A percentile compares a stretch with the other conserved stretches of the same genome.
Conservation (phyloP, 1,140 invertebrate genomes). For the Drosophila fuyamai region DNA sequence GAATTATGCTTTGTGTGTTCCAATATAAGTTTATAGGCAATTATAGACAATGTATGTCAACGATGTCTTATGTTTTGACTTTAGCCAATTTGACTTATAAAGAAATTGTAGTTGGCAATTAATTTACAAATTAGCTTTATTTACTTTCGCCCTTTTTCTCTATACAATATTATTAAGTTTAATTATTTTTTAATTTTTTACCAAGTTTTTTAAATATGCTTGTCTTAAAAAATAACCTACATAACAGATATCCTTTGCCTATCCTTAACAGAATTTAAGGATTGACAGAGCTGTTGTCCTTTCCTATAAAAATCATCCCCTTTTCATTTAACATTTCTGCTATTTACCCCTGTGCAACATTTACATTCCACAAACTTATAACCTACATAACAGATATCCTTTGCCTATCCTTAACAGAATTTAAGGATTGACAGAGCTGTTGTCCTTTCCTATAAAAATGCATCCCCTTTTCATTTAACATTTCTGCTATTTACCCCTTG, state of each 20-base stretch:
- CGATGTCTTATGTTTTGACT: neutral
- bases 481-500: neutral
- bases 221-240: no score
- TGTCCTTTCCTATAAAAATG: conserved; percentile 19
- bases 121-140: no score
- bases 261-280: neutral
- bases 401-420: neutral
- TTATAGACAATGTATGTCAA: no score
- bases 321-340: conserved; percentile 4
- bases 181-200: no score
- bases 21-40: neutral
- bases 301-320: conserved; percentile 29
- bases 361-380: conserved; percentile 8
- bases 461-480: conserved; percentile 14
- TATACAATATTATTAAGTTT: no score
- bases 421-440: neutral
- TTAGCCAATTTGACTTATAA: no score
- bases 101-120: no score
- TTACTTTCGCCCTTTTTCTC: no score
- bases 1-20: neutral
- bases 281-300: neutral
- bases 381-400: no score
- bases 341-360: neutral
- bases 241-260: no score
- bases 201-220: no score